Base-by-base conservation (phyloP, 2,888 invertebrate genomes). In the Tetheella fluctuosa region DNA sequence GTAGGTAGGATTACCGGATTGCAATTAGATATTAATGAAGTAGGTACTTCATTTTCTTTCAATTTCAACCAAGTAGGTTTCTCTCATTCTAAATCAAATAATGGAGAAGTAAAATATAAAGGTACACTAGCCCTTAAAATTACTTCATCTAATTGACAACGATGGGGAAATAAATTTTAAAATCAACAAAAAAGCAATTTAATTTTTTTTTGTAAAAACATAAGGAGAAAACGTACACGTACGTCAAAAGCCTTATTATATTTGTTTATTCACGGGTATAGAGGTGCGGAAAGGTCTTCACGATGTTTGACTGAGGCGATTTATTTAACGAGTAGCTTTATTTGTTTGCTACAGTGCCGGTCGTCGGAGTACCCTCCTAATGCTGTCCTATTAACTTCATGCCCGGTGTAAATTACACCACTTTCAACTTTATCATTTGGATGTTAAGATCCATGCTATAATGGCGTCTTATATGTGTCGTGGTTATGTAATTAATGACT, bases 301-400 rank as follows among this genome's bases (percentile, higher is more conserved):
- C 79, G 78, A 84, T 86, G 88, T 88, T 88, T 86, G 86, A 84
- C 82, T 85, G 83, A 73, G 81, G 82, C 84, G 85, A 88, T 89
- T 88, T 88, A 86, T 88, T 86, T 86, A 88, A 87, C 84, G 86
- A 88, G 84, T 83, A 80, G 83, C 84, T 86, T 87, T 87, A 87
- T 88, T 88, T 88, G 88, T 86, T 86, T 86, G 83, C 74, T 77
- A 79, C 81, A 76, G 78, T 73, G 76, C 70, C 74, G 78, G 77
- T 71, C 76, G 77, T 77, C 77, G 64, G 65, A 48, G 78, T 77
- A 83, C 81, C 79, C 76, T 72, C 70, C 85, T 88, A 86, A 88
- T 87, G 85, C 81, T 76, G 77, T 80, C 79, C 85, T 82, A 85
- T 88, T 88, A 86, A 83, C 84, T 84, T 77, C 76, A 74, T 79